Evolutionary conservation across 2,888 invertebrate species (phyloP).

Genomic region (Archips crataeganus): DNA sequence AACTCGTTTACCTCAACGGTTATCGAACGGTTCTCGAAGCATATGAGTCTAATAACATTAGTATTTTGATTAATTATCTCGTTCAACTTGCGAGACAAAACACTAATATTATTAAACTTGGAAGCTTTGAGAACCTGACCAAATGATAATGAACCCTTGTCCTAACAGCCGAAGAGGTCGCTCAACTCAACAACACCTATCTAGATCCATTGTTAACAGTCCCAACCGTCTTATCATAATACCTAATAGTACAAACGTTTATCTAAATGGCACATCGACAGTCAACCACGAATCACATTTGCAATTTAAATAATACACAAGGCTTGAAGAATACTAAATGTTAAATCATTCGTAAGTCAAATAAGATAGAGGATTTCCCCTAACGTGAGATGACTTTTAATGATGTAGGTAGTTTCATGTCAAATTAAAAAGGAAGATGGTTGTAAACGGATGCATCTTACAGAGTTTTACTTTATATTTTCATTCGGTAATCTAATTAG

Average conservation of each 20-base stretch:
- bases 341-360: constrained; percentile 7
- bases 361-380: constrained; percentile 15
- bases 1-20: no score
- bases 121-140: no score
- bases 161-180: neutral
- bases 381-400: neutral
- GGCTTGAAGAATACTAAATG: constrained; percentile 7
- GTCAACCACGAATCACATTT: constrained; percentile 18
- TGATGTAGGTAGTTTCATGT: neutral
- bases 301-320: constrained; percentile 14
- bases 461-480: neutral
- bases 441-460: neutral
- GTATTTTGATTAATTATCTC: no score
- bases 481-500: neutral
- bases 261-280: constrained; percentile 31
- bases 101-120: no score
- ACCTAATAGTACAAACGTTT: constrained; percentile 12
- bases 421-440: neutral
- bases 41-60: no score
- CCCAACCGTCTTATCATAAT: constrained; percentile 3
- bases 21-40: no score
- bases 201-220: constrained; percentile 8
- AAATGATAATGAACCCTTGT: constrained; percentile 1
- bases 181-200: neutral
- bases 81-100: no score